A percentile compares a stretch with the other conserved stretches of the same genome.
phyloP scores from a whole-genome alignment of 2,797 vertebrate genomes.

The Paguma larvata region DNA sequence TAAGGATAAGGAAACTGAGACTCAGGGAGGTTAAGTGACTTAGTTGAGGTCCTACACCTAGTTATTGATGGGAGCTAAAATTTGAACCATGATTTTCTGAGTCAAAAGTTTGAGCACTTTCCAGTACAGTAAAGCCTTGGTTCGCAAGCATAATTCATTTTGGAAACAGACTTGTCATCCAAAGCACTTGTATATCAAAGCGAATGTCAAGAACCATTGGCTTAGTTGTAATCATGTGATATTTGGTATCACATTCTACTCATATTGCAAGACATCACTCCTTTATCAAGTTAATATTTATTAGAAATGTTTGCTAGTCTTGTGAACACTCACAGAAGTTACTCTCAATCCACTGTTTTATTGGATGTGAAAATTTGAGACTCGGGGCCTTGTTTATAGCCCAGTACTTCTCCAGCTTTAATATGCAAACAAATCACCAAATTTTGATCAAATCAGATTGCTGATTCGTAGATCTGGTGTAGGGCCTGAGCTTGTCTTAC shows the following conservation, averaged over 20 bases:
- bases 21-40: background rate
- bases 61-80: conserved; percentile 7
- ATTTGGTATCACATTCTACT: too few species aligned
- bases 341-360: too few species aligned
- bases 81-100: conserved; percentile 33
- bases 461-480: background rate
- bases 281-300: too few species aligned
- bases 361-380: background rate
- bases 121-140: background rate
- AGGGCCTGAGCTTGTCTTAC: background rate
- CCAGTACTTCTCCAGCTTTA: background rate
- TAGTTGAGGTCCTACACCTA: background rate
- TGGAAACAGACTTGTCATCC: too few species aligned
- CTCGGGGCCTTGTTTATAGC: background rate
- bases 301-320: too few species aligned
- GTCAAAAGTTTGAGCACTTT: conserved; percentile 6
- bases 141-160: too few species aligned
- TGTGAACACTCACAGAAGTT: too few species aligned
- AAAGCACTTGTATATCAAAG: too few species aligned
- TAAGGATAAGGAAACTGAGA: conserved; percentile 27
- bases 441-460: conserved; percentile 34
- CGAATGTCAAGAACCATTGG: too few species aligned
- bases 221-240: too few species aligned
- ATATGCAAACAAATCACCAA: background rate
- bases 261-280: too few species aligned